Percentiles rank a stretch among this genome's conserved stretches.
Conservation (phyloP, 1,140 invertebrate species). For the Drosophila pachea region DNA sequence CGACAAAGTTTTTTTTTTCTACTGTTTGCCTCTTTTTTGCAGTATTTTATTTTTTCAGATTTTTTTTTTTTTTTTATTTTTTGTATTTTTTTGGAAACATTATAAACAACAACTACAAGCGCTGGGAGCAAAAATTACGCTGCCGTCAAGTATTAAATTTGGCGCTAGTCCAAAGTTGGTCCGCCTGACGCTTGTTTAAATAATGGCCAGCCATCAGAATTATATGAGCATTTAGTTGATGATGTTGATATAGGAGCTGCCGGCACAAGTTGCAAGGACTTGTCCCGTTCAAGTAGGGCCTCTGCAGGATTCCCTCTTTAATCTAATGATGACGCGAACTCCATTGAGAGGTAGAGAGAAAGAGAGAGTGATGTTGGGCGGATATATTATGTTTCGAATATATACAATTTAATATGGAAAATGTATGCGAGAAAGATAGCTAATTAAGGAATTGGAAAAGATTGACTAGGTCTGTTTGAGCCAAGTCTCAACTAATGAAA, state of each 20-base stretch:
- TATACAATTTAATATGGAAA: too few species aligned
- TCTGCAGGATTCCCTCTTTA: constrained; percentile 14
- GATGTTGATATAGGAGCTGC: constrained; percentile 44
- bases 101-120: constrained; percentile 47
- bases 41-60: constrained; percentile 53
- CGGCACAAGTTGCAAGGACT: constrained; percentile 10
- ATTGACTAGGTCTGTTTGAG: too few species aligned
- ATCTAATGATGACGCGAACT: constrained; percentile 17
- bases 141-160: constrained; percentile 72
- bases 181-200: constrained; percentile 69
- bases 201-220: constrained; percentile 72
- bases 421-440: too few species aligned
- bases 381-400: not conserved
- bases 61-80: constrained; percentile 43
- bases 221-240: constrained; percentile 76
- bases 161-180: constrained; percentile 58
- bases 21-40: constrained; percentile 6
- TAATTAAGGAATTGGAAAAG: too few species aligned
- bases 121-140: constrained; percentile 60
- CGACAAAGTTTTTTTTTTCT: constrained; percentile 68
- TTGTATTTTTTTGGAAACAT: constrained; percentile 42
- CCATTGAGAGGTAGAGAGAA: constrained; percentile 1
- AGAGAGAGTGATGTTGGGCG: too few species aligned
- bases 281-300: not conserved
- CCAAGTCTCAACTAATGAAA: too few species aligned